These are phyloP conservation scores for Chorisops tibialis DNA, from an alignment of 2,888 invertebrate genomes.

Conservation along the genomic window DNA sequence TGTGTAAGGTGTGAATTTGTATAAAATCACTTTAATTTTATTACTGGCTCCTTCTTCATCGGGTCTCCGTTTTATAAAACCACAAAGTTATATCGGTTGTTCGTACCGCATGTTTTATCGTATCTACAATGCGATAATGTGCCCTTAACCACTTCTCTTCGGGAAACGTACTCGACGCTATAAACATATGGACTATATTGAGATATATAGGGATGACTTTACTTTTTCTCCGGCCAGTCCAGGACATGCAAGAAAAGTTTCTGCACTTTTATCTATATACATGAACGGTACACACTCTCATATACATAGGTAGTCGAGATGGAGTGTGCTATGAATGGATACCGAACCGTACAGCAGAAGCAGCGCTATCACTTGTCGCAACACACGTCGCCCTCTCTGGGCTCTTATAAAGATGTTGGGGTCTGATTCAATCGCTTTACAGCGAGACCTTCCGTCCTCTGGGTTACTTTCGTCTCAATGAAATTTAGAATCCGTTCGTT, in stretches of 20 bases:
- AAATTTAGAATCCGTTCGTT: conserved; percentile 15
- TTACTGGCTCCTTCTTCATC: conserved; percentile 25
- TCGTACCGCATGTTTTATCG: conserved; percentile 28
- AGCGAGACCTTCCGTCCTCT: conserved; percentile 9
- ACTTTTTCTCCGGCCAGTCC: too few species aligned
- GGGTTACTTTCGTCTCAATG: conserved; percentile 18
- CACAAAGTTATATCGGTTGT: conserved; percentile 30
- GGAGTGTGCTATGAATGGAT: too few species aligned
- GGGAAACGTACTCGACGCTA: neutral
- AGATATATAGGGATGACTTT: too few species aligned
- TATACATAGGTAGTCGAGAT: too few species aligned
- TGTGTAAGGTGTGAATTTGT: conserved; percentile 30
- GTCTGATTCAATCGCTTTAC: conserved; percentile 17
- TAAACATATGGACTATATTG: too few species aligned
- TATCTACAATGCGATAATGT: conserved; percentile 30
- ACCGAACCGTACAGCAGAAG: too few species aligned
- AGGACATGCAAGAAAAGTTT: too few species aligned
- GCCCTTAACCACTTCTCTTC: conserved; percentile 22
- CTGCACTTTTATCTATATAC: too few species aligned
- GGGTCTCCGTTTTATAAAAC: conserved; percentile 26
- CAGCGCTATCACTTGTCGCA: too few species aligned
- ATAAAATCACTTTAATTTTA: conserved; percentile 31
- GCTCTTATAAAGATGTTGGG: conserved; percentile 24
- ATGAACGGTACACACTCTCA: too few species aligned
- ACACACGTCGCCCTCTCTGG: too few species aligned